phyloP scores from a whole-genome alignment of 2,888 invertebrate genomes.

The Eupithecia subfuscata region DNA sequence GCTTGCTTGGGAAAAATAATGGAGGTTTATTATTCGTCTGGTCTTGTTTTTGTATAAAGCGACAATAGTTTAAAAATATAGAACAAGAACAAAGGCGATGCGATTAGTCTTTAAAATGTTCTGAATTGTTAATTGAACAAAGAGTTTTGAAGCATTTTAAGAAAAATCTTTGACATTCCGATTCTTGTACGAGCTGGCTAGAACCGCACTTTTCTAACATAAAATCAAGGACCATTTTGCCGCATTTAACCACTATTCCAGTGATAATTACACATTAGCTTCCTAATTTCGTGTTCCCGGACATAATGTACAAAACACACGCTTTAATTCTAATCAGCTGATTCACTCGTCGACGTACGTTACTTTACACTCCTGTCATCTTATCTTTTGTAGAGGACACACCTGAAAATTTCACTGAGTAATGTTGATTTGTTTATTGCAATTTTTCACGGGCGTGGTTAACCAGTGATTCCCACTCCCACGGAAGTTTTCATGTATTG shows the following conservation, averaged over 20 bases:
- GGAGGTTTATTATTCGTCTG: slow-evolving; percentile 42
- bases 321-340: slow-evolving; percentile 67
- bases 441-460: background rate
- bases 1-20: slow-evolving; percentile 50
- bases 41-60: slow-evolving; percentile 33
- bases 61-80: slow-evolving; percentile 25
- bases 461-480: background rate
- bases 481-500: background rate
- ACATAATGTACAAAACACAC: slow-evolving; percentile 52
- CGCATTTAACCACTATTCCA: slow-evolving; percentile 25
- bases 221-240: slow-evolving; percentile 5
- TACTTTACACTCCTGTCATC: slow-evolving; percentile 58
- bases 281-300: slow-evolving; percentile 35
- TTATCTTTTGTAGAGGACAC: background rate
- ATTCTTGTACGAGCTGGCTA: background rate
- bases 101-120: background rate
- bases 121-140: background rate
- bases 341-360: slow-evolving; percentile 42
- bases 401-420: background rate
- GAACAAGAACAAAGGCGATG: background rate
- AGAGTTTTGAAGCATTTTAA: background rate
- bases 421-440: background rate
- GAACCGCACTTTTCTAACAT: background rate
- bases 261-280: slow-evolving; percentile 32
- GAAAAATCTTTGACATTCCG: background rate